Conservation (phyloP, 2,888 invertebrate species). For the Stegophylla sp. region DNA sequence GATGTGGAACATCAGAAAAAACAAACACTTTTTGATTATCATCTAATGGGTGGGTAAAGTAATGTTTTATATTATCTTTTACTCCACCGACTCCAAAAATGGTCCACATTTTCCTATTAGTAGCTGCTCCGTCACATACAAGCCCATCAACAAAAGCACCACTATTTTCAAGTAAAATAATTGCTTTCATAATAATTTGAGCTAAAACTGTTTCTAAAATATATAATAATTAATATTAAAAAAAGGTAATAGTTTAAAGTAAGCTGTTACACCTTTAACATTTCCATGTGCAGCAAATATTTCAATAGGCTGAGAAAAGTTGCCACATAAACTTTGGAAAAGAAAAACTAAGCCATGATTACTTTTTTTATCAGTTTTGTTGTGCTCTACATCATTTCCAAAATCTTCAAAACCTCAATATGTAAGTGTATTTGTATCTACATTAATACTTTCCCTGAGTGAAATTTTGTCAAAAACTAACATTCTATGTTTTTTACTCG, state of each 20-base stretch:
- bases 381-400: conserved; percentile 6
- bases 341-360: background rate
- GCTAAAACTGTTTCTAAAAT: background rate
- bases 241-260: no score
- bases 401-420: background rate
- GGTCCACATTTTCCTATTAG: background rate
- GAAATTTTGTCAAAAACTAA: no score
- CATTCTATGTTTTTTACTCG: no score
- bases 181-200: background rate
- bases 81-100: background rate
- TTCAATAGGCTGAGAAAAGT: background rate
- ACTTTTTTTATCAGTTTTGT: conserved; percentile 1
- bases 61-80: no score
- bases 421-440: no score
- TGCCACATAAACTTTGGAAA: background rate
- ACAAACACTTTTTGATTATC: no score
- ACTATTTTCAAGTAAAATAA: background rate
- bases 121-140: background rate
- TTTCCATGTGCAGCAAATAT: no score
- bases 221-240: background rate
- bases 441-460: no score
- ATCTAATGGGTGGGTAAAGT: no score
- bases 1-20: no score
- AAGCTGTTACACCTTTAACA: no score
- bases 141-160: background rate